Percentiles rank a stretch among this genome's conserved stretches.
Conservation (phyloP, 2,888 invertebrate species). For the Diarsia dahlii region DNA sequence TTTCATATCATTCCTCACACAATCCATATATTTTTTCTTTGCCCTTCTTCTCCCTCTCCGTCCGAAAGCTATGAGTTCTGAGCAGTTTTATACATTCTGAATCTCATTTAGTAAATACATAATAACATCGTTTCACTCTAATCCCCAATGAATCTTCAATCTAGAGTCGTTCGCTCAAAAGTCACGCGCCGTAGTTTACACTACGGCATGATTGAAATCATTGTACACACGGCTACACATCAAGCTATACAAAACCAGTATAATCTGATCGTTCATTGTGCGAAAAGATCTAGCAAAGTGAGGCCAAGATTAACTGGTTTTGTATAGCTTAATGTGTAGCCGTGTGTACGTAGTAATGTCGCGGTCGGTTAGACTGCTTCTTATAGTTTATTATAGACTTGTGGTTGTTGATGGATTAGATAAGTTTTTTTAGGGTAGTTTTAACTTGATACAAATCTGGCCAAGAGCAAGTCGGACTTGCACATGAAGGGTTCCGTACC, state of each 20-base stretch:
- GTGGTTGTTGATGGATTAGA: constrained; percentile 7
- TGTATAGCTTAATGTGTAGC: too few relatives aligned
- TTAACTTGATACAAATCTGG: too few relatives aligned
- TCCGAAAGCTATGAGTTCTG: background rate
- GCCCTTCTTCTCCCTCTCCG: too few relatives aligned
- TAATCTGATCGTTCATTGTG: too few relatives aligned
- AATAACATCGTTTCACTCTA: background rate
- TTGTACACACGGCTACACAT: too few relatives aligned
- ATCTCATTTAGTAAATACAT: background rate
- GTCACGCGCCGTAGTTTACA: constrained; percentile 74
- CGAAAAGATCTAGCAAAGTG: too few relatives aligned
- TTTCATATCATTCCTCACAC: too few relatives aligned
- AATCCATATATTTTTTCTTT: too few relatives aligned
- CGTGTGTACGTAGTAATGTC: constrained; percentile 65
- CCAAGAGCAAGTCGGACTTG: too few relatives aligned
- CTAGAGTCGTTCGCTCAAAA: constrained; percentile 34
- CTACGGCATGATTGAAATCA: constrained; percentile 56
- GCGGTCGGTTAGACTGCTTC: constrained; percentile 32
- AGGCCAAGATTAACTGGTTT: too few relatives aligned
- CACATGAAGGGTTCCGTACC: too few relatives aligned
- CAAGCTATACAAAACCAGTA: too few relatives aligned
- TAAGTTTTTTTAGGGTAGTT: background rate
- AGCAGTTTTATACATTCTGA: background rate
- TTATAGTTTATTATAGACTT: constrained; percentile 24
- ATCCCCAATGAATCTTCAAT: background rate